phyloP scores from a whole-genome alignment of 2,888 invertebrate species.

The Drosophila eohydei region DNA sequence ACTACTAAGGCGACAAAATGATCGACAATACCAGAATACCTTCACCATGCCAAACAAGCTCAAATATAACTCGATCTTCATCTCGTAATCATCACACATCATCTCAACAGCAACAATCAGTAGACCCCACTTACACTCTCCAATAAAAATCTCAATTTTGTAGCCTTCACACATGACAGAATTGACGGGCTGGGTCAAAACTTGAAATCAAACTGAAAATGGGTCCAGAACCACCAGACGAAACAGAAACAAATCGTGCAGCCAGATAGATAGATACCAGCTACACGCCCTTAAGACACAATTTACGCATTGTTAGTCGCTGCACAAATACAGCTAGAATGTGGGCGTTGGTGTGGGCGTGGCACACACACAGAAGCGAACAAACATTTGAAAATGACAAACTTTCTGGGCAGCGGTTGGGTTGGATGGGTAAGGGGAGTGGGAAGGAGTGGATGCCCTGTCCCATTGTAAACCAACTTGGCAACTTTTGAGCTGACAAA shows the following conservation, averaged over 20 bases:
- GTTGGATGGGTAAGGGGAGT: background rate
- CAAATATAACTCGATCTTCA: constrained; percentile 1
- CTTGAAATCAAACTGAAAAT: constrained; percentile 16
- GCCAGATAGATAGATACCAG: constrained; percentile 52
- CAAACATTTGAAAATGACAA: constrained; percentile 66
- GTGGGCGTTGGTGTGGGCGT: constrained; percentile 4
- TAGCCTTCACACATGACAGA: constrained; percentile 18
- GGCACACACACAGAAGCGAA: constrained; percentile 15
- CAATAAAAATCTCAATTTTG: constrained; percentile 9
- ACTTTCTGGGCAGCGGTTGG: constrained; percentile 36
- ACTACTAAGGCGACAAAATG: background rate
- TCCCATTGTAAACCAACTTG: constrained; percentile 34
- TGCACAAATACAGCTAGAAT: constrained; percentile 54
- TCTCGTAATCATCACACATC: background rate
- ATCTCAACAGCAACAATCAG: background rate
- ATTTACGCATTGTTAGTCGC: constrained; percentile 61
- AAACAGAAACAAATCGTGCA: constrained; percentile 48
- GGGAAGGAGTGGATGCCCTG: background rate
- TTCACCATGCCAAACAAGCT: background rate
- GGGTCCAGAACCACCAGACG: constrained; percentile 18
- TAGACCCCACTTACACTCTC: background rate
- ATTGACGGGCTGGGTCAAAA: constrained; percentile 18
- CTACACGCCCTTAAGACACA: constrained; percentile 67
- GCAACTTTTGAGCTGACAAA: constrained; percentile 73
- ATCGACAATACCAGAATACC: background rate